Percentiles rank a stretch among this genome's conserved stretches.
Conservation (phyloP, 2,113 vertebrate genomes). For the Tachysurus vachellii region DNA sequence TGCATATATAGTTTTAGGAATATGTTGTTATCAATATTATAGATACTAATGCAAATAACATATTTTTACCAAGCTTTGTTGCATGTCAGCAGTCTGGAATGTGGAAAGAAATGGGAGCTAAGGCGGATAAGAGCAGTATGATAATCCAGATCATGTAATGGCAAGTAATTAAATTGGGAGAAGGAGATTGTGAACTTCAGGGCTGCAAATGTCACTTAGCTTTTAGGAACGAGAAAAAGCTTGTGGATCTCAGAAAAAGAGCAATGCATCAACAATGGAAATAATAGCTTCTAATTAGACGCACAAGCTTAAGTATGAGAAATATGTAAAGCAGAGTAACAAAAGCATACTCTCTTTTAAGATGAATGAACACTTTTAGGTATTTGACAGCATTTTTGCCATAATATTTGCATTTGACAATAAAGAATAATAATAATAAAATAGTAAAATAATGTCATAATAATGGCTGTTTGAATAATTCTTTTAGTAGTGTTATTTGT, state of each 20-base stretch:
- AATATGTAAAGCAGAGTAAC: background rate
- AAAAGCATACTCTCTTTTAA: background rate
- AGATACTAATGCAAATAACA: background rate
- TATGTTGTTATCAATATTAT: background rate
- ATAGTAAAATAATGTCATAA: background rate
- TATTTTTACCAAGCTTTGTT: no score
- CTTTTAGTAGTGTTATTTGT: background rate
- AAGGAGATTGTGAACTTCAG: no score
- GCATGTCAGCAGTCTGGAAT: no score
- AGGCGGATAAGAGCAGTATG: no score
- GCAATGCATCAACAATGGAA: background rate
- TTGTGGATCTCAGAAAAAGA: background rate
- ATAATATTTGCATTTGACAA: background rate
- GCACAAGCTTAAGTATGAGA: background rate
- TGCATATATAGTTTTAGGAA: background rate
- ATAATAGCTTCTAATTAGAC: background rate
- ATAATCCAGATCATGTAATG: no score
- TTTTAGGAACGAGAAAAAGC: background rate
- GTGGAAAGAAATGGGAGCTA: no score
- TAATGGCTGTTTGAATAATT: background rate
- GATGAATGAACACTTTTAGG: background rate
- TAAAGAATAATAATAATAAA: no score
- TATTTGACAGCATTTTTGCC: background rate
- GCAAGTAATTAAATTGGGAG: no score
- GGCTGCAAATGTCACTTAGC: no score